These are phyloP conservation scores for Prunella strophiata DNA, from an alignment of 2,797 vertebrate species.

Conservation along the genomic window DNA sequence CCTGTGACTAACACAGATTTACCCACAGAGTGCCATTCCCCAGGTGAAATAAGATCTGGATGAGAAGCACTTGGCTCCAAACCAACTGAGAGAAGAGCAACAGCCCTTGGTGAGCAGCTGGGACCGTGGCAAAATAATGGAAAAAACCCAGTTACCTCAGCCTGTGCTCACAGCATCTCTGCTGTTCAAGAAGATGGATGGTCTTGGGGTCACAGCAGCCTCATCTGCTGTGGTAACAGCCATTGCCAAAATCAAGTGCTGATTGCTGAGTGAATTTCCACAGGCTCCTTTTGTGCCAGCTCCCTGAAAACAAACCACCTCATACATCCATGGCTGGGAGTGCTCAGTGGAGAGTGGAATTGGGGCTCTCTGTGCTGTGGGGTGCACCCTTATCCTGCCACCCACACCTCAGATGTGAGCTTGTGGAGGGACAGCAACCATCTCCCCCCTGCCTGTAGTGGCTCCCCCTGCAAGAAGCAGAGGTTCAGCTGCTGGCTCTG, in stretches of 20 bases:
- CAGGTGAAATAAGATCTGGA: background rate
- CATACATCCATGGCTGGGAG: background rate
- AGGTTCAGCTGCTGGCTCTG: background rate
- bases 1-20: background rate
- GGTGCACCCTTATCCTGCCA: background rate
- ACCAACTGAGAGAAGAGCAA: background rate
- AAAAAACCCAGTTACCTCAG: conserved; percentile 2
- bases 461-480: background rate
- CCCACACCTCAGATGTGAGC: accelerated
- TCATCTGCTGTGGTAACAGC: conserved; percentile 9
- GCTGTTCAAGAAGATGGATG: background rate
- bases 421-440: background rate
- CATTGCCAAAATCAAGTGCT: background rate
- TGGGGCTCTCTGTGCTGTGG: background rate
- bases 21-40: background rate
- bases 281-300: background rate
- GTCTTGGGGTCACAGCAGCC: background rate
- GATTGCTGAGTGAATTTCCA: conserved; percentile 50
- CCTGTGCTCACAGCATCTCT: conserved; percentile 20
- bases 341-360: background rate
- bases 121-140: background rate
- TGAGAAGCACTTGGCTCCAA: conserved; percentile 17
- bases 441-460: accelerated
- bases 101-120: background rate
- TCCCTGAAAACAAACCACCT: background rate